phyloP scores from a whole-genome alignment of 2,797 vertebrate genomes.

The Pelochelys cantorii region DNA sequence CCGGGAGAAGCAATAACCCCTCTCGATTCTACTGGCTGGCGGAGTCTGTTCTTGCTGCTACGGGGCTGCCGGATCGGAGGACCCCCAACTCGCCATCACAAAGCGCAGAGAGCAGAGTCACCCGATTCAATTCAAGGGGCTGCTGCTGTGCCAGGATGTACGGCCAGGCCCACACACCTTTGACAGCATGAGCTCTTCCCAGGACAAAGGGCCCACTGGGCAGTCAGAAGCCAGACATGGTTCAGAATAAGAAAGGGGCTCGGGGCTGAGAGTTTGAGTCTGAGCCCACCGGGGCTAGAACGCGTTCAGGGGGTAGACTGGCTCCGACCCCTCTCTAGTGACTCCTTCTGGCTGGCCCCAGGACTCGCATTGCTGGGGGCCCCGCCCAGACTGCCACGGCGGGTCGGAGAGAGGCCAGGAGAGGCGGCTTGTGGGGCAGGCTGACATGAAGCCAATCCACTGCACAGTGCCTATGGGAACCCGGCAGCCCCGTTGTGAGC shows the following conservation, averaged over 20 bases:
- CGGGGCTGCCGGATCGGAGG: too few species aligned
- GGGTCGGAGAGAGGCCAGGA: too few species aligned
- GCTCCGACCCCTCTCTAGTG: too few species aligned
- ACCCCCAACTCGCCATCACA: too few species aligned
- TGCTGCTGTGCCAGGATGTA: neutral
- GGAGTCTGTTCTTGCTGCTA: too few species aligned
- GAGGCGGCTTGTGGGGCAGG: neutral
- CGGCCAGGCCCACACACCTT: neutral
- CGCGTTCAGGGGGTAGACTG: neutral
- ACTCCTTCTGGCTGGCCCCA: neutral
- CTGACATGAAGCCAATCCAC: neutral
- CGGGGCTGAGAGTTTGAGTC: neutral
- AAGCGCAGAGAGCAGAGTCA: neutral
- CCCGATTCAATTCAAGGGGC: neutral
- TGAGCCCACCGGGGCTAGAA: neutral
- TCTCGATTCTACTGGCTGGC: too few species aligned
- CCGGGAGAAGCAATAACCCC: too few species aligned
- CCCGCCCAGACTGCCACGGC: too few species aligned
- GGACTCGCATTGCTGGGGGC: neutral
- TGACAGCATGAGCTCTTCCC: fast-evolving
- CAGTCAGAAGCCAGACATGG: neutral
- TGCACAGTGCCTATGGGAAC: neutral
- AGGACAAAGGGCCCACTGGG: fast-evolving
- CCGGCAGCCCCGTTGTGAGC: neutral
- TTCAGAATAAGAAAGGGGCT: neutral